Evolutionary conservation across 2,888 invertebrate species (phyloP).

Genomic region (Nowickia ferox): DNA sequence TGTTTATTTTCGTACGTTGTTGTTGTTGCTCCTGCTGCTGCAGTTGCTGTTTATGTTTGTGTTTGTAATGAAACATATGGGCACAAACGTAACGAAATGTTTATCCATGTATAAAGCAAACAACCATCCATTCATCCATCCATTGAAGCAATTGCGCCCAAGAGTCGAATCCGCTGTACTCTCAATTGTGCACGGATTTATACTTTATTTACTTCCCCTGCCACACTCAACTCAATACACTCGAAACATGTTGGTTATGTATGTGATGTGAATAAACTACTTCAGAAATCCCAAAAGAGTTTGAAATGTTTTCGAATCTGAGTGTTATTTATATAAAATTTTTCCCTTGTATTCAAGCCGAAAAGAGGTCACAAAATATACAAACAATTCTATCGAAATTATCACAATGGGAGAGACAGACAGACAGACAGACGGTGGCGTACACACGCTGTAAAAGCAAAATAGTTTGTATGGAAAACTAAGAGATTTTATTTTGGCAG

Average conservation of each 20-base stretch:
- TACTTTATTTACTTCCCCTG: slow-evolving; percentile 47
- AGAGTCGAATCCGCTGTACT: slow-evolving; percentile 28
- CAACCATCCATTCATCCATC: slow-evolving; percentile 4
- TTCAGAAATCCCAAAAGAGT: slow-evolving; percentile 24
- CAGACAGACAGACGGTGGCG: too few species aligned
- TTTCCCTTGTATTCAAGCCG: background rate
- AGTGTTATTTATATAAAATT: background rate
- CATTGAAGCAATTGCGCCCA: slow-evolving; percentile 38
- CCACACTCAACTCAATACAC: slow-evolving; percentile 37
- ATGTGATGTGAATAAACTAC: slow-evolving; percentile 6
- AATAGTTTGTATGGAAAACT: background rate
- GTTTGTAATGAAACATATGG: slow-evolving; percentile 57
- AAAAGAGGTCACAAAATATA: slow-evolving; percentile 31
- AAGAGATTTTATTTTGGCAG: background rate
- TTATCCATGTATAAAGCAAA: slow-evolving; percentile 52
- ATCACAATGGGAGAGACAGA: background rate
- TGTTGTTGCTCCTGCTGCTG: background rate
- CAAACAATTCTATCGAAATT: slow-evolving; percentile 20
- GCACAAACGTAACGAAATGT: slow-evolving; percentile 62
- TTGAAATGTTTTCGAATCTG: slow-evolving; percentile 12
- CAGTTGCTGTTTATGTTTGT: background rate
- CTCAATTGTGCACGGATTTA: slow-evolving; percentile 39
- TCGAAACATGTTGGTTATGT: background rate
- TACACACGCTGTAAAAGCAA: background rate
- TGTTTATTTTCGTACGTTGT: background rate